Evolutionary conservation across 1,140 invertebrate genomes (phyloP), one percentile per base, ranked within the genome.

Genomic region (Drosophila guanche): DNA sequence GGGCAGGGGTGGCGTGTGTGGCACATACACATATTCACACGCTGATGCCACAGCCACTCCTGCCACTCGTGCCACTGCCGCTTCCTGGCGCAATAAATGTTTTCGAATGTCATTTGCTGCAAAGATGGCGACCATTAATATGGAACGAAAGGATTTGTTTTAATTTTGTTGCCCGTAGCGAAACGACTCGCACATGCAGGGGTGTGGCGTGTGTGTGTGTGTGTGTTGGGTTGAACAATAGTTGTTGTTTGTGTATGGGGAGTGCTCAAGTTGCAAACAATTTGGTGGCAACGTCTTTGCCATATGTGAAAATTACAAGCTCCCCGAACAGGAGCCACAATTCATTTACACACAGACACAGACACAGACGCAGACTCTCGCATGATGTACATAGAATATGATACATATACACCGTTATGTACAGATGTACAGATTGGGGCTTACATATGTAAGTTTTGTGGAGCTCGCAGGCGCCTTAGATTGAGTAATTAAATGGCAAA

Each of bases 111-210:
- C 83, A 88, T 88, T 88, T 88, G 78, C 78, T 68, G 75, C 84
- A 79, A 88, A 88, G 84, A 88, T 88, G 83, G 78, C 83, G 83
- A 88, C 83, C 83, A 88, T 88, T 88, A 88, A 88, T 88, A 88
- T 88, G 83, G 75, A 88, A 88, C 83, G 83, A 88, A 88, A 79
- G 83, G 83, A 88, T 88, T 88, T 88, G 83, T 88, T 88, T 88
- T 88, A 88, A 88, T 88, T 88, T 88, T 80, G 72, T 76, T 77
- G 50, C 77, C 78, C 77, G 47, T 58, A 60, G 66, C 48, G 48
- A 54, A 70, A 8, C 22, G 20, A 37, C 10, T 37, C 33, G 10
- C 41, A 40, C 23, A 33, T 25, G 5, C n/a, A 20, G 16, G 46
- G 27, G 41, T 37, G 58, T 20, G 27, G 48, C 10, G 40, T 47